Evolutionary conservation across 2,113 vertebrate genomes (phyloP), one percentile per base, ranked within the genome.

Genomic region (Phycodurus eques): DNA sequence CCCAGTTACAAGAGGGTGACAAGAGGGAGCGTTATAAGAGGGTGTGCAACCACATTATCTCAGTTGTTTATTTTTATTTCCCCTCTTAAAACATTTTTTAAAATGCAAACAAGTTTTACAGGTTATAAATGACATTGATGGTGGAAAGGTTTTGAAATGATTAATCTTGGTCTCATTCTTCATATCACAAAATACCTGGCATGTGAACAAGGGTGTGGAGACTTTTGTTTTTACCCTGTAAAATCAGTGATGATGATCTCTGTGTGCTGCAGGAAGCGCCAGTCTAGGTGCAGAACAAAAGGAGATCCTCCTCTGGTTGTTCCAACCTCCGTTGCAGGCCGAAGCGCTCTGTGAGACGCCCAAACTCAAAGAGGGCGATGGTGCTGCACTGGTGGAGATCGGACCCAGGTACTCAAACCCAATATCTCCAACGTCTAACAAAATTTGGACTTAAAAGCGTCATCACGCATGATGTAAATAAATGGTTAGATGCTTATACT

Each of bases 311-410:
- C 78, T 79, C 17, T 97, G 96, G 96, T 83, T 97, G 15, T 95
- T 97, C 70, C 86, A 88, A 60, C 93, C 92, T 68, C 92, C 93
- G 1, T 85, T 95, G 66, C 86, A 92, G 62, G 69, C 71, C 0
- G 85, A 88, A 19, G 89, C 85, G 2, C 87, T 95, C 22, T 88
- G 91, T 33, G 90, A 92, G 39, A 64, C 89, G 12, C 87, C 94
- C 3, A 89, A 89, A 81, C 92, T 97, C 51, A 73, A 46, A 10
- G 83, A 90, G 2, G 81, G 70, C 3, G 80, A 80, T 1, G 91
- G 68, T 31, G 92, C 93, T 73, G 90, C 85, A 15, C 86, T 97
- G 57, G 89, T 96, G 77, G 96, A 97, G 84, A 93, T 96, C 0
- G 96, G 95, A 68, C 96, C 96, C 19, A 94, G 96, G 96, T 95